Conservation (phyloP, 2,113 vertebrate genomes). For the Lepidothrix coronata region DNA sequence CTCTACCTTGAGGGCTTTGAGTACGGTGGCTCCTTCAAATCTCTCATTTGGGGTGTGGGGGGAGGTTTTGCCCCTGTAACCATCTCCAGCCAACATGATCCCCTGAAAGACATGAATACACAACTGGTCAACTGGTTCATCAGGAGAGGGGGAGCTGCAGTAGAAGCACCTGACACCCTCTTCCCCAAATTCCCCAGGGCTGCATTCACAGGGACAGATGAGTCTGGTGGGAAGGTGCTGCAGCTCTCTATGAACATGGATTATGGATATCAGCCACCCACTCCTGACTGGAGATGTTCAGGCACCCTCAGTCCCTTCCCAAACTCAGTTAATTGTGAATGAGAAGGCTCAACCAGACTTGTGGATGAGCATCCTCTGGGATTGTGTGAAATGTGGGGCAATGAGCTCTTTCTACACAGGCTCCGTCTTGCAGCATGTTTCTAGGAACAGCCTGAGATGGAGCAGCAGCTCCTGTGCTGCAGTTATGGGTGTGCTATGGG, state of each 20-base stretch:
- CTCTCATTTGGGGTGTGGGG: slow-evolving; percentile 96
- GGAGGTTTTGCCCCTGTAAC: slow-evolving; percentile 92
- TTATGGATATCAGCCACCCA: not conserved
- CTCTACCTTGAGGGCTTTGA: slow-evolving; percentile 90
- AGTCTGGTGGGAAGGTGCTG: not conserved
- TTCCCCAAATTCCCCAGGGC: not conserved
- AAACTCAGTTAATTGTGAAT: not conserved
- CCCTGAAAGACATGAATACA: slow-evolving; percentile 57
- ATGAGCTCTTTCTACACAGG: not conserved
- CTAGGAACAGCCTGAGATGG: not conserved
- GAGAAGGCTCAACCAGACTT: not conserved
- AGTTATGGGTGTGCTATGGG: not conserved
- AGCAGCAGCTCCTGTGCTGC: not conserved
- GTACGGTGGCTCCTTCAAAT: slow-evolving; percentile 95
- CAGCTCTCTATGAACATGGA: not conserved
- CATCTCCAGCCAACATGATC: slow-evolving; percentile 89
- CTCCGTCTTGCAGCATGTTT: not conserved
- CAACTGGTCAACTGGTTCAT: not conserved
- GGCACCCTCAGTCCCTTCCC: not conserved
- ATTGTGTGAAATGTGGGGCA: not conserved
- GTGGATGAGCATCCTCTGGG: not conserved
- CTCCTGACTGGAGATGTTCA: not conserved
- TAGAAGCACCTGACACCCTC: not conserved
- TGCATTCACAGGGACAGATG: not conserved
- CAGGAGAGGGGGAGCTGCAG: not conserved